These are phyloP conservation scores for Dendroctonus ponderosae DNA, from an alignment of 1,140 invertebrate genomes.

Conservation along the genomic window DNA sequence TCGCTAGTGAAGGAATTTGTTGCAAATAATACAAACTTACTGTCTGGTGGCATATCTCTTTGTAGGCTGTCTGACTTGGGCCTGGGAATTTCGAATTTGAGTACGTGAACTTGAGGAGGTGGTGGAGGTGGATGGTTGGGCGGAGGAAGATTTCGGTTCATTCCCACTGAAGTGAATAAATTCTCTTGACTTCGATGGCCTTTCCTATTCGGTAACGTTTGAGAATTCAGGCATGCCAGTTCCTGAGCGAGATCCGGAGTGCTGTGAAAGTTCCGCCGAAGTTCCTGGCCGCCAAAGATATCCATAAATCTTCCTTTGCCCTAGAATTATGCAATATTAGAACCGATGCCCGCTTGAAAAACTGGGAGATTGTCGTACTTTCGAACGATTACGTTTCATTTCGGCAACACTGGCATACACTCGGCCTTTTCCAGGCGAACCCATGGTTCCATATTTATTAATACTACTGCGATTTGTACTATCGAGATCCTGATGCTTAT, in stretches of 20 bases:
- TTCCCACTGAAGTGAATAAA: slow-evolving; percentile 53
- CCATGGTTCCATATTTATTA: slow-evolving; percentile 61
- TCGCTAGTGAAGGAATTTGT: background rate
- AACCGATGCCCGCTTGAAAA: background rate
- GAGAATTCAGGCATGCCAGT: slow-evolving; percentile 35
- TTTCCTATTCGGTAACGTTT: slow-evolving; percentile 43
- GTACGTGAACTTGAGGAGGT: slow-evolving; percentile 68
- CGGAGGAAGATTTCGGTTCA: slow-evolving; percentile 60
- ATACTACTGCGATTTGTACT: slow-evolving; percentile 70
- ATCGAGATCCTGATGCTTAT: slow-evolving; percentile 71
- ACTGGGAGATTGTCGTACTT: slow-evolving; percentile 55
- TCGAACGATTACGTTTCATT: slow-evolving; percentile 83
- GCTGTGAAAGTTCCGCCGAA: slow-evolving; percentile 84
- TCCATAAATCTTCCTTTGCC: slow-evolving; percentile 57
- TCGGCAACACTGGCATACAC: slow-evolving; percentile 93
- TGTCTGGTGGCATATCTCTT: slow-evolving; percentile 42
- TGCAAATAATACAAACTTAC: slow-evolving; percentile 13
- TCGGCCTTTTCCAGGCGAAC: slow-evolving; percentile 68
- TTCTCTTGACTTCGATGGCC: slow-evolving; percentile 75
- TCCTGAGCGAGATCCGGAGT: slow-evolving; percentile 74
- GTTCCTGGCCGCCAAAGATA: slow-evolving; percentile 54
- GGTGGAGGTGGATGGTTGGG: slow-evolving; percentile 70
- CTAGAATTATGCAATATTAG: slow-evolving; percentile 9
- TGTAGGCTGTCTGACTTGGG: slow-evolving; percentile 44
- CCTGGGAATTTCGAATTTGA: slow-evolving; percentile 67